Evolutionary conservation across 2,888 invertebrate species (phyloP), one percentile per base, ranked within the genome.

Genomic region (Neoaliturus tenellus): DNA sequence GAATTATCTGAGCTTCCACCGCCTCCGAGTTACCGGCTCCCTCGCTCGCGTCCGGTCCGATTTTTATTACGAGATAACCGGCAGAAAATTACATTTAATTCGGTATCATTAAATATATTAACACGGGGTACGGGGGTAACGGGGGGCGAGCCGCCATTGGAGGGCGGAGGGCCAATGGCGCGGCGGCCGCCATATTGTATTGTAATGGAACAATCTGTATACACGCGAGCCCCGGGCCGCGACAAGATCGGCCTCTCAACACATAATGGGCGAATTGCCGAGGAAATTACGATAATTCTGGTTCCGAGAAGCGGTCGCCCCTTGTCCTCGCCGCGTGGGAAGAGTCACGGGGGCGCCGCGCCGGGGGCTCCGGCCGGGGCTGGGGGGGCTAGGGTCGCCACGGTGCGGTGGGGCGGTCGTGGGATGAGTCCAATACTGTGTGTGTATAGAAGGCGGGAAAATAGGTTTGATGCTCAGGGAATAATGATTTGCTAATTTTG

Each of bases 11-110:
- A 55, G 55, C 55, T 20, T 48, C 48, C 6, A 35, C 4, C 10
- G 6, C 48, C n/a, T n/a, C 48, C 48, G 3, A 48, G 6, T 48
- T 55, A 55, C 55, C 55, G 55, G 58, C n/a, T n/a, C 20, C 55
- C 5, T n/a, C 23, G 6, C 55, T n/a, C 62, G 31, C 20, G 23
- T 35, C 23, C 25, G 41, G 39, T 12, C 23, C n/a, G 67, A 71
- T 71, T 71, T 62, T 35, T 71, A 71, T n/a, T 71, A 71, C n/a
- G 67, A 67, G 67, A 71, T 71, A 71, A 71, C 71, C 33, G 35
- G 31, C 20, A 23, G 71, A 41, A 71, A 71, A 39, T 71, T 39
- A 71, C 20, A 8, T 71, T 35, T 39, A 71, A 39, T 35, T 39
- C 35, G 71, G 28, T 20, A 23, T 23, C 41, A 39, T 71, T 35